Evolutionary conservation across 1,140 invertebrate genomes (phyloP).

Genomic region (Hirudo medicinalis): DNA sequence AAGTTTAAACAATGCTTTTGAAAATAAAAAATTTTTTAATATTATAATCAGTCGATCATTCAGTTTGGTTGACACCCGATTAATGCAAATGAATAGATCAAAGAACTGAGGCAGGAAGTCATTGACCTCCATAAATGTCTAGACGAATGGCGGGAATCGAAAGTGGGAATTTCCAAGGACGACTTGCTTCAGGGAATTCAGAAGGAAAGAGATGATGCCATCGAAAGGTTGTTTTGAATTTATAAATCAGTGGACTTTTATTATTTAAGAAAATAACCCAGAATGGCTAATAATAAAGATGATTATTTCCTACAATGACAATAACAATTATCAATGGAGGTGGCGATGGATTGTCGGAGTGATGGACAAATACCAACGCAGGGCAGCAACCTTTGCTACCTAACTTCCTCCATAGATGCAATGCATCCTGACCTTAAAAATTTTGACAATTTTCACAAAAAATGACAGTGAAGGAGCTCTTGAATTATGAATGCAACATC

Average conservation of each 20-base stretch:
- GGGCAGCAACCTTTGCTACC: too few relatives aligned
- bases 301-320: neutral
- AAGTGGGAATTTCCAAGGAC: conserved; percentile 6
- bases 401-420: too few relatives aligned
- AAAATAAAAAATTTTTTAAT: too few relatives aligned
- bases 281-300: neutral
- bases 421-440: neutral
- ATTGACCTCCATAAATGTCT: neutral
- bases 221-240: neutral
- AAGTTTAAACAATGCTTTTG: too few relatives aligned
- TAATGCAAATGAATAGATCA: neutral
- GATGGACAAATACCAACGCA: too few relatives aligned
- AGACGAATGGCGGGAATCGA: neutral
- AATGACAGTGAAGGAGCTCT: too few relatives aligned
- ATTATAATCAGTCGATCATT: too few relatives aligned
- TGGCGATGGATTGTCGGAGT: too few relatives aligned
- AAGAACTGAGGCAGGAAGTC: neutral
- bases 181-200: neutral
- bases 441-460: too few relatives aligned
- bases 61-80: too few relatives aligned
- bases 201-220: neutral
- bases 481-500: too few relatives aligned
- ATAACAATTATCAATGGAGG: neutral
- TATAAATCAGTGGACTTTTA: too few relatives aligned
- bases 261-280: neutral